Evolutionary conservation across 1,140 invertebrate species (phyloP).

Genomic region (Lethocerus indicus): DNA sequence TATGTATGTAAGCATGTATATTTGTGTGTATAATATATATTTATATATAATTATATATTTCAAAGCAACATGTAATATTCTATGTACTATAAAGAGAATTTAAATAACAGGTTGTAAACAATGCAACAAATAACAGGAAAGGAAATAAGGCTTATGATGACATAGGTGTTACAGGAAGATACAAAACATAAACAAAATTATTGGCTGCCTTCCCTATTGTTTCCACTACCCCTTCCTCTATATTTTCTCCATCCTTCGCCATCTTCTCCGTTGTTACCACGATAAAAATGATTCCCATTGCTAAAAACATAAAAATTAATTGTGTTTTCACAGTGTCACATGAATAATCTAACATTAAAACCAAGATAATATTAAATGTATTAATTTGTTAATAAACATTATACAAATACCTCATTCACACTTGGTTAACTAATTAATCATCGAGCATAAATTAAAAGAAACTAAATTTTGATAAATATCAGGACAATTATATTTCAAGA

Average conservation of each 20-base stretch:
- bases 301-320: neutral
- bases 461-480: neutral
- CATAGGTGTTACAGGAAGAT: too few species aligned
- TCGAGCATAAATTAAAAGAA: neutral
- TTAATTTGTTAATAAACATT: neutral
- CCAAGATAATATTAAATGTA: neutral
- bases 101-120: too few species aligned
- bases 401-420: neutral
- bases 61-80: too few species aligned
- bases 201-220: too few species aligned
- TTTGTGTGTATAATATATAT: too few species aligned
- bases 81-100: too few species aligned
- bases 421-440: neutral
- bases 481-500: neutral
- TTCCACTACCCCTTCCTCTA: constrained; percentile 10
- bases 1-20: too few species aligned
- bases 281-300: constrained; percentile 12
- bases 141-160: too few species aligned
- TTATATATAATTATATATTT: too few species aligned
- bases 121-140: too few species aligned
- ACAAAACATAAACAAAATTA: too few species aligned
- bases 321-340: neutral
- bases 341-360: neutral
- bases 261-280: constrained; percentile 8
- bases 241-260: constrained; percentile 11